These are phyloP conservation scores for Bombycilla garrulus DNA, from an alignment of 2,113 vertebrate genomes.

Conservation along the genomic window DNA sequence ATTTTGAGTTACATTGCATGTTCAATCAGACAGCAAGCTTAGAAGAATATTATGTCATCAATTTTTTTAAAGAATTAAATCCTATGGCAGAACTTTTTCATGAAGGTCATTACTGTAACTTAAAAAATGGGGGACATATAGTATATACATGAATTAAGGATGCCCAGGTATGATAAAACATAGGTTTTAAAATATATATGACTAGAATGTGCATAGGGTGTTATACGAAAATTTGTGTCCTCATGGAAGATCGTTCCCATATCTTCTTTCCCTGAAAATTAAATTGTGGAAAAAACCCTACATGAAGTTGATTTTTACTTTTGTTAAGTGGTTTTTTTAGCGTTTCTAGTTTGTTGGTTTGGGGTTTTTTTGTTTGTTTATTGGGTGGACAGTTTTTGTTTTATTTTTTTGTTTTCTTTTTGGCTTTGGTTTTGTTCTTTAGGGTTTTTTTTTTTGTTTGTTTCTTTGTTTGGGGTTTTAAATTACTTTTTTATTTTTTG, in stretches of 20 bases:
- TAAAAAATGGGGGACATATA: background rate
- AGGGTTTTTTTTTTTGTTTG: background rate
- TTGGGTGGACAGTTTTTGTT: background rate
- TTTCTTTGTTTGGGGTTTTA: no score
- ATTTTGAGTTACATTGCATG: background rate
- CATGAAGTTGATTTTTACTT: background rate
- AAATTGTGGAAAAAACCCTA: background rate
- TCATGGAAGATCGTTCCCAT: background rate
- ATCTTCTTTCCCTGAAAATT: background rate
- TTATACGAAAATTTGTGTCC: background rate
- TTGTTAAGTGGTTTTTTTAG: background rate
- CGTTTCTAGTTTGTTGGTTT: background rate
- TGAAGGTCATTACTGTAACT: background rate
- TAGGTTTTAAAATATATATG: background rate
- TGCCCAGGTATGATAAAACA: background rate
- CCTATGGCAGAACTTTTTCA: background rate
- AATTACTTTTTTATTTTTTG: background rate
- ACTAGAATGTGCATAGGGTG: background rate
- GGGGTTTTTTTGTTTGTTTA: background rate
- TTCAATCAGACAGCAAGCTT: slow-evolving; percentile 18
- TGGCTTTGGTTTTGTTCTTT: background rate
- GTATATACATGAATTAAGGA: background rate
- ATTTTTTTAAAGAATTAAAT: background rate
- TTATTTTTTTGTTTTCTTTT: background rate
- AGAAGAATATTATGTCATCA: background rate